Conservation (phyloP, 2,888 invertebrate species). For the Torymus auratus region DNA sequence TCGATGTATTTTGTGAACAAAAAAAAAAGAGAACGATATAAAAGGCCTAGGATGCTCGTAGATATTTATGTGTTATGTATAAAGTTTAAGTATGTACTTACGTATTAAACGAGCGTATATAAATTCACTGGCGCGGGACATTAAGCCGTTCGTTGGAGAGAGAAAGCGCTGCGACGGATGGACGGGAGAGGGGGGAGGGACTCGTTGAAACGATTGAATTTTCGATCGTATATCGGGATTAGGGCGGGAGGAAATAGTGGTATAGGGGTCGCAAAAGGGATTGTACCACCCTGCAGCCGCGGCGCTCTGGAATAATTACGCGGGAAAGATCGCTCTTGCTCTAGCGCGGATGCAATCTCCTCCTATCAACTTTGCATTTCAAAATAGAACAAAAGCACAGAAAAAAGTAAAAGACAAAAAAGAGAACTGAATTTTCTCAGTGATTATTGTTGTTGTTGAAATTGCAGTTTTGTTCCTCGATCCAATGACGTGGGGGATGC, state of each 20-base stretch:
- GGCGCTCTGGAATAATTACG: constrained; percentile 30
- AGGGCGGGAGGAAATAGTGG: neutral
- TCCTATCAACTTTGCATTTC: constrained; percentile 1
- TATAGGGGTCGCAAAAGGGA: constrained; percentile 9
- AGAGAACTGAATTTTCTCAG: constrained; percentile 31
- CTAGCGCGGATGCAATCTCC: neutral
- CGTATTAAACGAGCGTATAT: constrained; percentile 43
- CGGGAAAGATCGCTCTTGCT: constrained; percentile 1
- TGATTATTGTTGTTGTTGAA: constrained; percentile 55
- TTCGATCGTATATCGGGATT: constrained; percentile 34
- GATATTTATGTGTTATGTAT: constrained; percentile 59
- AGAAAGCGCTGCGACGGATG: constrained; percentile 12
- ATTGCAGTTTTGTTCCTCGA: constrained; percentile 55
- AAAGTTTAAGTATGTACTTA: constrained; percentile 45
- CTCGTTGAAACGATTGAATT: constrained; percentile 44
- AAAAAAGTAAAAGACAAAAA: neutral
- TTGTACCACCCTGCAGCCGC: constrained; percentile 3
- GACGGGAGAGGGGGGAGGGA: neutral
- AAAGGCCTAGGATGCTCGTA: constrained; percentile 73
- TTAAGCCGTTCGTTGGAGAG: constrained; percentile 13
- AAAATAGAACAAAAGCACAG: neutral
- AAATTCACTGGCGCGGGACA: constrained; percentile 21
- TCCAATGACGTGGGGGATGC: constrained; percentile 55
- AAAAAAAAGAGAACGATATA: constrained; percentile 43
- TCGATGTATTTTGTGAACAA: constrained; percentile 46